These are phyloP conservation scores for Schizopygopsis malacanthus DNA, from an alignment of 2,797 vertebrate genomes.

Conservation along the genomic window DNA sequence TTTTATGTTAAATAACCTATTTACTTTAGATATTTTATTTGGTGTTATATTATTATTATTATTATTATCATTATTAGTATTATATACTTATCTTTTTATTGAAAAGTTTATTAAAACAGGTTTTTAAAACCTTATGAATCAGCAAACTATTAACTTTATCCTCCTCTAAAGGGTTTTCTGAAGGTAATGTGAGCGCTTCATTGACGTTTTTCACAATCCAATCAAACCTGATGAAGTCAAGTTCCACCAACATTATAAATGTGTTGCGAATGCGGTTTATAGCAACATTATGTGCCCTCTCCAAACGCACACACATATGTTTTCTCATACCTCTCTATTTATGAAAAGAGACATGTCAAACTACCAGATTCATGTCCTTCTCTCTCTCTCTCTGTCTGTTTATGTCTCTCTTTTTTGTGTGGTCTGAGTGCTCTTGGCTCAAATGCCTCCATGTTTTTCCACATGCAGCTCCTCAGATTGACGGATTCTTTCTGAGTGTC, in stretches of 20 bases:
- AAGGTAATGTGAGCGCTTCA: neutral
- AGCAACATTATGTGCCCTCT: neutral
- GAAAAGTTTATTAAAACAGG: no score
- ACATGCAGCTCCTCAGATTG: neutral
- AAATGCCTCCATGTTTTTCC: neutral
- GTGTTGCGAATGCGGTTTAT: neutral
- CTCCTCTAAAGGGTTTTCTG: neutral
- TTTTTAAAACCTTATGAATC: no score
- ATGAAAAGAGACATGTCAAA: conserved; percentile 4
- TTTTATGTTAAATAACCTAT: no score
- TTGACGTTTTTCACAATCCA: neutral
- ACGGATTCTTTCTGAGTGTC: conserved; percentile 4
- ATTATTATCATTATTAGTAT: no score
- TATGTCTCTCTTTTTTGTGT: neutral
- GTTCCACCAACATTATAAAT: neutral
- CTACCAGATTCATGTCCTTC: neutral
- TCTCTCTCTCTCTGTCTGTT: neutral
- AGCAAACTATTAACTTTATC: no score
- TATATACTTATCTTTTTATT: no score
- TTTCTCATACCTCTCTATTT: conserved; percentile 20
- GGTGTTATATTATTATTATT: no score
- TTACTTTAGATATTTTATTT: no score
- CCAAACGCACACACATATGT: conserved; percentile 1
- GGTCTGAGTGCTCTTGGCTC: conserved; percentile 13
- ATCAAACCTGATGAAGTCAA: neutral